Evolutionary conservation across 2,113 vertebrate species (phyloP), one percentile per base, ranked within the genome.

Genomic region (Microcebus ravelobensis): DNA sequence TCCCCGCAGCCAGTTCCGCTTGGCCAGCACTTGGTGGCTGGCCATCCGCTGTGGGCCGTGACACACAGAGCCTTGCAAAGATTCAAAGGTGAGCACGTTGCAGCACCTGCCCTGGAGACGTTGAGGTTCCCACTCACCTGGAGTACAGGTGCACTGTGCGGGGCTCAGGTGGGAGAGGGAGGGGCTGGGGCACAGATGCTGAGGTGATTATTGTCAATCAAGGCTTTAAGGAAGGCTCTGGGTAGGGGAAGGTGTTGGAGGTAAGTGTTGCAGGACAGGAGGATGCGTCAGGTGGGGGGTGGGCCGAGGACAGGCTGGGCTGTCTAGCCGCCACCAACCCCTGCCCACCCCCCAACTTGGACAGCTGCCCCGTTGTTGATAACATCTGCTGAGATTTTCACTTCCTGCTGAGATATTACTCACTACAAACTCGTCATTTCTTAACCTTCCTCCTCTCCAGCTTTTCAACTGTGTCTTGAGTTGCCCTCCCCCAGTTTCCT

Each of bases 341-440:
- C 50, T 59, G 15, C 25, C 52, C 25, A 9, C 27, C 21, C 67
- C 50, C 27, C 50, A 25, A 0, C 45, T 2, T 3, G 55, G 48
- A 65, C 59, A 34, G 88, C 90, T 59, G 42, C 21, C 2, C 65
- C 34, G 25, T 68, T 70, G 55, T 70, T 0, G 0, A 68, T 92
- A 1, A 1, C 36, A 29, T 97, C 92, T 98, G 63, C 77, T 96
- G 88, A 88, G 87, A 85, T 65, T 97, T 93, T 90, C 96, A 59
- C 97, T 98, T 96, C 57, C 94, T 96, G 89, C 87, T 86, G 36
- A 94, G 94, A 61, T 76, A 5, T 14, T 92, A 68, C 59, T 97
- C 23, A 8, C 71, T 57, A 48, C 4, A 80, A 63, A 34, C 31
- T 59, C 27, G 74, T 91, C 0, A 18, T 92, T 92, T 96, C 82